These are phyloP conservation scores for Falcunculus frontatus DNA, from an alignment of 2,113 vertebrate species.

Conservation along the genomic window DNA sequence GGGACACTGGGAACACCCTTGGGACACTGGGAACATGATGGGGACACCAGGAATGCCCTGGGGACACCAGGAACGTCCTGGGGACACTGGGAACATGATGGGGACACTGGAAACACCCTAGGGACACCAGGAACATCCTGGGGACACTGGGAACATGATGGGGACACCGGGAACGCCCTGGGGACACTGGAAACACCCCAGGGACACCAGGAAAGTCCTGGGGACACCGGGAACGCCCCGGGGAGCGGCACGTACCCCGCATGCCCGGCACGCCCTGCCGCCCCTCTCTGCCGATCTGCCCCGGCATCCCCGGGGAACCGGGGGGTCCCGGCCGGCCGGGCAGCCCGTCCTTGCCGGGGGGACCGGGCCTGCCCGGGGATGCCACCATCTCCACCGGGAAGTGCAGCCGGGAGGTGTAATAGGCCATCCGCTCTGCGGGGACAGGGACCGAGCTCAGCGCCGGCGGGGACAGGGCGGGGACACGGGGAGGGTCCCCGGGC, in stretches of 20 bases:
- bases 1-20: not conserved
- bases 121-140: rapidly evolving
- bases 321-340: slow-evolving; percentile 80
- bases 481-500: not conserved
- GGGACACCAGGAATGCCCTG: no score
- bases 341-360: slow-evolving; percentile 87
- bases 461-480: rapidly evolving
- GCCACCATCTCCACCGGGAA: slow-evolving; percentile 85
- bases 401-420: slow-evolving; percentile 90
- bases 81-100: not conserved
- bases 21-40: no score
- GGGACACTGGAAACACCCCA: rapidly evolving
- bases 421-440: slow-evolving; percentile 88
- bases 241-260: slow-evolving; percentile 72
- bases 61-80: not conserved
- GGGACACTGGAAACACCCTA: rapidly evolving
- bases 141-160: rapidly evolving
- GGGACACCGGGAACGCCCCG: rapidly evolving
- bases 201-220: not conserved
- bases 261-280: slow-evolving; percentile 82
- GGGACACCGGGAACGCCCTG: no score
- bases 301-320: slow-evolving; percentile 83
- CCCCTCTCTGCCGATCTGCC: slow-evolving; percentile 91
- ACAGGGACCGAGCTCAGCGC: not conserved
- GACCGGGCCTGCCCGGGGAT: slow-evolving; percentile 85